These are phyloP conservation scores for Metacarcinus magister DNA, from an alignment of 2,888 invertebrate genomes.

Conservation along the genomic window DNA sequence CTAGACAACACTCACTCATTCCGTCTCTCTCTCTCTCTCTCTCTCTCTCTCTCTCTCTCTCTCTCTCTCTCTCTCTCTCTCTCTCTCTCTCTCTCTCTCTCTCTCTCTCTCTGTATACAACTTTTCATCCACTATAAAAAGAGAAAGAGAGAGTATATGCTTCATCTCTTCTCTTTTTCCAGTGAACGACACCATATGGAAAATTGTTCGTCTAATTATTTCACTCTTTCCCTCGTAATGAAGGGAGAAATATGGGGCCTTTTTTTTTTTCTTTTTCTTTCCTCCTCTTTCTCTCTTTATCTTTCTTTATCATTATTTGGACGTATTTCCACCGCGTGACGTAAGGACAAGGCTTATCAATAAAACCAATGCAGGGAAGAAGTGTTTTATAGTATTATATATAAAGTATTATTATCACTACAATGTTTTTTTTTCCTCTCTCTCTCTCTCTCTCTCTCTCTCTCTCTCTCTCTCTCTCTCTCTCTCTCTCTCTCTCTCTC, in stretches of 20 bases:
- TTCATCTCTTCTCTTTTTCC: too few species aligned
- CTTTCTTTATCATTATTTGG: background rate
- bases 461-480: too few species aligned
- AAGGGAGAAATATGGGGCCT: too few species aligned
- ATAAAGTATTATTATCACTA: background rate
- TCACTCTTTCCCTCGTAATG: background rate
- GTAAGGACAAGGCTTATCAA: background rate
- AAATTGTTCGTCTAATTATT: slow-evolving; percentile 43
- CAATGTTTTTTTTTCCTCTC: background rate
- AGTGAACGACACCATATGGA: too few species aligned
- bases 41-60: slow-evolving; percentile 43
- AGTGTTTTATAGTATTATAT: too few species aligned
- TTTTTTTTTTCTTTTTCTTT: too few species aligned
- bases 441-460: slow-evolving; percentile 51
- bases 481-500: too few species aligned
- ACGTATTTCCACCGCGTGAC: background rate
- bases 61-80: slow-evolving; percentile 49
- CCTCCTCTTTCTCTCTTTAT: too few species aligned
- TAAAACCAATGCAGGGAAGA: too few species aligned
- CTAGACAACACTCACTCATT: background rate
- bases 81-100: slow-evolving; percentile 1
- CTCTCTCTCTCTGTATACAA: too few species aligned
- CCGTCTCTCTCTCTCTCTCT: background rate
- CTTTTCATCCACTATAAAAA: too few species aligned
- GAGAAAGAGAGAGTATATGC: too few species aligned